These are phyloP conservation scores for Chloropsis hardwickii DNA, from an alignment of 2,113 vertebrate species.

Conservation along the genomic window DNA sequence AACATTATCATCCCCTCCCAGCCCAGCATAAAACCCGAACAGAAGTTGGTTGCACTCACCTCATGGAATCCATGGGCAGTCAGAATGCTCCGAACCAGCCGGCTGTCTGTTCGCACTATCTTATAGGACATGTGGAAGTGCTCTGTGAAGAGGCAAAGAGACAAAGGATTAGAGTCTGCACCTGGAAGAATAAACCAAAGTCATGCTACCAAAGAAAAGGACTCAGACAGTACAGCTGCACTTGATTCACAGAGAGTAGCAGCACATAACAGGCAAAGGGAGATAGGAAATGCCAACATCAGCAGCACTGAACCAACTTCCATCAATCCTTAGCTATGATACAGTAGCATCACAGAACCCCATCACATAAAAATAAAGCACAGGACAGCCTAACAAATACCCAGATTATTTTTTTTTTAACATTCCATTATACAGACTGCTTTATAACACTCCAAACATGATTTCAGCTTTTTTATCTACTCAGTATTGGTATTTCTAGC, in stretches of 20 bases:
- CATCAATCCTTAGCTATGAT: background rate
- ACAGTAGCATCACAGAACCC: background rate
- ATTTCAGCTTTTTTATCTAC: background rate
- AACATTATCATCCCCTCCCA: background rate
- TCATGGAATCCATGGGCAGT: conserved; percentile 93
- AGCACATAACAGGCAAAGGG: background rate
- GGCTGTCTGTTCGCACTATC: conserved; percentile 94
- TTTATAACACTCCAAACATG: background rate
- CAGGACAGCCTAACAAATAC: background rate
- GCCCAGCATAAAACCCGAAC: background rate
- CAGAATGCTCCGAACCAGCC: conserved; percentile 89
- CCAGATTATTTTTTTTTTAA: background rate
- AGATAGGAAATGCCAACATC: background rate
- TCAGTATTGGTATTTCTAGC: background rate
- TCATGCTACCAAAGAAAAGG: background rate
- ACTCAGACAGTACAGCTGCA: background rate
- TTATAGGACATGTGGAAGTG: conserved; percentile 91
- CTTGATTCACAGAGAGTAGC: background rate
- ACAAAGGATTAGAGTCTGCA: background rate
- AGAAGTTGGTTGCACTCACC: conserved; percentile 64
- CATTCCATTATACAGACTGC: background rate
- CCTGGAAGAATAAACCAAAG: background rate
- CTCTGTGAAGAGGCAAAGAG: conserved; percentile 72
- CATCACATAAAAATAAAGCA: background rate
- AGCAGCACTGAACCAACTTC: background rate